phyloP scores from a whole-genome alignment of 2,888 invertebrate genomes.

The Muschampia plurimacula region DNA sequence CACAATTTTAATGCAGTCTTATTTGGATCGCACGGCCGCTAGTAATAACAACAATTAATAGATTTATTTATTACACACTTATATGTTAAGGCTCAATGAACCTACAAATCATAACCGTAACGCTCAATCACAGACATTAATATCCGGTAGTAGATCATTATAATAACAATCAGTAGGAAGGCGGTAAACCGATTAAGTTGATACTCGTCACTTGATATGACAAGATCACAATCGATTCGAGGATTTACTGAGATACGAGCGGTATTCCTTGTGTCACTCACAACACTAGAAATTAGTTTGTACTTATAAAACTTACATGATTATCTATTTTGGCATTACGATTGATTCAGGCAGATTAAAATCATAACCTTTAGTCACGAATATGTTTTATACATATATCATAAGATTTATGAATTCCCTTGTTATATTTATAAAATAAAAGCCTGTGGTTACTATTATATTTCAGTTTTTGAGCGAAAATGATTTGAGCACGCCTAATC shows the following conservation, averaged over 20 bases:
- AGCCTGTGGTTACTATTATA: no score
- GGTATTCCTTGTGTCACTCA: neutral
- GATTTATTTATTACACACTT: neutral
- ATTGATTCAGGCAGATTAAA: neutral
- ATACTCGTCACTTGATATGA: constrained; percentile 76
- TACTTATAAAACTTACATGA: neutral
- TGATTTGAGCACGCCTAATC: no score
- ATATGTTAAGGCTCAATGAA: neutral
- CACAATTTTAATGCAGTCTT: no score
- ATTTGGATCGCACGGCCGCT: no score
- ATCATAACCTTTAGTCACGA: neutral
- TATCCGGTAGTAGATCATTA: constrained; percentile 75
- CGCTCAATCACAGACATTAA: constrained; percentile 65
- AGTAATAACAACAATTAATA: no score
- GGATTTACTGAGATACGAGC: constrained; percentile 71
- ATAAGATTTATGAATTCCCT: no score
- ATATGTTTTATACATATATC: no score
- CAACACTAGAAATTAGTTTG: no score
- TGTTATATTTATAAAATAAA: no score
- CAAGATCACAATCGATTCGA: constrained; percentile 72
- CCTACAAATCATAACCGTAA: constrained; percentile 5
- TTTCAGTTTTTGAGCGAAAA: no score
- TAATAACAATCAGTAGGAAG: constrained; percentile 79
- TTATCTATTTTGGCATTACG: neutral
- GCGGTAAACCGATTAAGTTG: constrained; percentile 81